Evolutionary conservation across 2,113 vertebrate genomes (phyloP).

Genomic region (Bubo blakistoni): DNA sequence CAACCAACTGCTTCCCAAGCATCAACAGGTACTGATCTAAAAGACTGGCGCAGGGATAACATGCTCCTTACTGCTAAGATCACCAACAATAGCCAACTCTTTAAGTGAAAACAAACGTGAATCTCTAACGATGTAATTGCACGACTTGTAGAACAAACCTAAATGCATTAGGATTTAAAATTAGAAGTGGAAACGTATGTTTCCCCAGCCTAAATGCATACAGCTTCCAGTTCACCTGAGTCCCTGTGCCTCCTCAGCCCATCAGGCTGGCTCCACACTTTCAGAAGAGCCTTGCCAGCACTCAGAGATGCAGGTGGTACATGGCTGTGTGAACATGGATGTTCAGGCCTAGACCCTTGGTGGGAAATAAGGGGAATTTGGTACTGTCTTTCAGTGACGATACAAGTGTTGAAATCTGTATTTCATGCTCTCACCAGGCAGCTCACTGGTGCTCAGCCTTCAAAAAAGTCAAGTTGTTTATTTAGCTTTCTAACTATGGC

Average conservation of each 20-base stretch:
- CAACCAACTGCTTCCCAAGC: not conserved
- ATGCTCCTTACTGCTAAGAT: not conserved
- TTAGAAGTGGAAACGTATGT: not conserved
- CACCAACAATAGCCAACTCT: not conserved
- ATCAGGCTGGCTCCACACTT: not conserved
- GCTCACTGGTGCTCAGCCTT: not conserved
- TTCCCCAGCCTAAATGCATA: not conserved
- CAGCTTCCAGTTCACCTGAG: not conserved
- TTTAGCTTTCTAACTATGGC: not conserved
- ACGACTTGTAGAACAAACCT: accelerated
- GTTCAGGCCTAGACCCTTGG: not conserved
- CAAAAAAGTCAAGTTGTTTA: not conserved
- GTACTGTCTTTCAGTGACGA: not conserved
- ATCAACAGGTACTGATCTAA: not conserved
- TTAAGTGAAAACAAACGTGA: not conserved
- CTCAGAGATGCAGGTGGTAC: not conserved
- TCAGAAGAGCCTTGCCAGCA: not conserved
- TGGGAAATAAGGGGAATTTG: not conserved
- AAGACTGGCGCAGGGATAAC: not conserved
- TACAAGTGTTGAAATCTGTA: not conserved
- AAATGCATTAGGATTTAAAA: not conserved
- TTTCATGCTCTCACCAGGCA: not conserved
- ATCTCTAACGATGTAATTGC: not conserved
- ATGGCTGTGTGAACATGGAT: accelerated
- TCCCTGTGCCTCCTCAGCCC: not conserved